Percentiles rank a stretch among this genome's conserved stretches.
Conservation (phyloP, 1,140 invertebrate species). For the Drosophila nikananu region DNA sequence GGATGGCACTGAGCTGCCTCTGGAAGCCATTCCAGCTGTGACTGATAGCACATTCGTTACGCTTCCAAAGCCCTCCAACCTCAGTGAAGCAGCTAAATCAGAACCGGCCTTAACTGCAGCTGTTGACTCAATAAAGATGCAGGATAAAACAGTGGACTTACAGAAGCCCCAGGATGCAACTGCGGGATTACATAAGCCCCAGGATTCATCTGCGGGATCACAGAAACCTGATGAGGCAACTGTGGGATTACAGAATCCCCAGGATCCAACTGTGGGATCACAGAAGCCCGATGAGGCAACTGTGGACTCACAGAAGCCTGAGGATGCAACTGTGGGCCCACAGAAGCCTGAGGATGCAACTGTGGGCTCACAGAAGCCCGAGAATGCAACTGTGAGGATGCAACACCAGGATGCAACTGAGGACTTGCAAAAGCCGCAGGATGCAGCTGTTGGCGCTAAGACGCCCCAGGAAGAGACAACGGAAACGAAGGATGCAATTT, state of each 20-base stretch:
- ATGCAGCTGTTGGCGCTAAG: neutral
- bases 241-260: neutral
- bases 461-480: neutral
- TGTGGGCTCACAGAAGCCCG: neutral
- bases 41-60: slow-evolving; percentile 11
- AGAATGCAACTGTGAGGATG: neutral
- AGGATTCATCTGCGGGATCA: neutral
- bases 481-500: neutral
- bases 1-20: slow-evolving; percentile 71
- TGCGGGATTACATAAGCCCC: neutral
- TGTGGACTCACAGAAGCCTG: too few species aligned
- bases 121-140: neutral
- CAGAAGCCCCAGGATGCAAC: neutral
- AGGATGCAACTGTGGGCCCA: neutral
- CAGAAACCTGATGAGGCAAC: neutral
- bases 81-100: slow-evolving; percentile 1
- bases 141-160: neutral
- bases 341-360: neutral
- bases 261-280: neutral
- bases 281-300: too few species aligned
- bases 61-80: neutral
- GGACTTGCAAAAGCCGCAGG: neutral
- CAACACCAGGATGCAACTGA: neutral
- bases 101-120: slow-evolving; percentile 8
- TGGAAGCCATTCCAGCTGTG: slow-evolving; percentile 41